Evolutionary conservation across 2,888 invertebrate species (phyloP).

Genomic region (Rotaria macrura): DNA sequence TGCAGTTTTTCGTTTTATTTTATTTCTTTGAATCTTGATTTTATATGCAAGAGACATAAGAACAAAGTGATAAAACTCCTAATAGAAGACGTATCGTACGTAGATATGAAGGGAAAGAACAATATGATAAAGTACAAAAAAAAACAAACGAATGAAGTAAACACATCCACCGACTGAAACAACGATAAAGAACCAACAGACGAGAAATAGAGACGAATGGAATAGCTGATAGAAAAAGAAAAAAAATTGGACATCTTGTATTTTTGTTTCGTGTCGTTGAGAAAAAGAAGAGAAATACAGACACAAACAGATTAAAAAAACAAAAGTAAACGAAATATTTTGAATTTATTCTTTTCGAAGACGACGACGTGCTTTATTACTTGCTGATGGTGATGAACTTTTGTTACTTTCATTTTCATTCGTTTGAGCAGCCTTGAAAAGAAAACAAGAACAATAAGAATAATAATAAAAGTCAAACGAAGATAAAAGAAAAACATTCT

Average conservation of each 20-base stretch:
- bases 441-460: too few relatives aligned
- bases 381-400: background rate
- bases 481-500: background rate
- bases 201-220: background rate
- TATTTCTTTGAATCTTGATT: background rate
- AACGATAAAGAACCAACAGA: background rate
- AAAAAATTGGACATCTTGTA: background rate
- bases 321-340: background rate
- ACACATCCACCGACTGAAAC: background rate
- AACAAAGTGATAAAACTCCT: background rate
- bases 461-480: background rate
- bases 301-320: background rate
- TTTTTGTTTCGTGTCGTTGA: background rate
- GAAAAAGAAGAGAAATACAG: background rate
- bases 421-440: background rate
- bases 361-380: background rate
- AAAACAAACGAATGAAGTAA: background rate
- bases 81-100: background rate
- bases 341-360: background rate
- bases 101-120: background rate
- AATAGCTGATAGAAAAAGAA: slow-evolving; percentile 3
- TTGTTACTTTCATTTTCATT: background rate
- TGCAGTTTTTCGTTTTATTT: background rate
- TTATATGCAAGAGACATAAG: slow-evolving; percentile 1
- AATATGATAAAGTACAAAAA: slow-evolving; percentile 8